Evolutionary conservation across 2,113 vertebrate genomes (phyloP).

Genomic region (Poeciliopsis occidentalis): DNA sequence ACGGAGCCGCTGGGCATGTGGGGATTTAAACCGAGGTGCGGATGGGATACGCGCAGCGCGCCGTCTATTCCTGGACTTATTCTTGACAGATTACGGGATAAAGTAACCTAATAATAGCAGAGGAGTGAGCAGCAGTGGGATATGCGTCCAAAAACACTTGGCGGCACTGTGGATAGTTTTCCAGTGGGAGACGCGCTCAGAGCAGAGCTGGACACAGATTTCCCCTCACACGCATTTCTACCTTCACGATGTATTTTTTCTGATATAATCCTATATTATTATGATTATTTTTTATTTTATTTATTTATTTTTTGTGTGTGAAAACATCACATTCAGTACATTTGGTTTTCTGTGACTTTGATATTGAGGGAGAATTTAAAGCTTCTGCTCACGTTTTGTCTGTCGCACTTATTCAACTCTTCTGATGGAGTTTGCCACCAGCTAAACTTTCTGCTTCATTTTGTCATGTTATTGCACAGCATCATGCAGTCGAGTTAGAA

Average conservation of each 20-base stretch:
- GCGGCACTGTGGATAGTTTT: slow-evolving; percentile 1
- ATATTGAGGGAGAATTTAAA: too few relatives aligned
- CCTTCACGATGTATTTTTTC: too few relatives aligned
- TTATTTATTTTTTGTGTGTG: too few relatives aligned
- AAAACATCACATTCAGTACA: too few relatives aligned
- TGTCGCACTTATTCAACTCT: not conserved
- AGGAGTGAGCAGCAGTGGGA: slow-evolving; percentile 40
- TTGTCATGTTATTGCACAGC: not conserved
- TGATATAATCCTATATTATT: too few relatives aligned
- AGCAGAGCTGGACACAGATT: not conserved
- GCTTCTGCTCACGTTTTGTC: too few relatives aligned
- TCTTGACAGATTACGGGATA: slow-evolving; percentile 61
- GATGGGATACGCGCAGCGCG: not conserved
- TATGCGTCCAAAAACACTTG: slow-evolving; percentile 17
- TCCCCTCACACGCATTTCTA: too few relatives aligned
- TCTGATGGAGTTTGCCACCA: not conserved
- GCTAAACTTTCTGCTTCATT: not conserved
- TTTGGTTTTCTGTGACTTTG: too few relatives aligned
- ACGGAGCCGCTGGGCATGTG: slow-evolving; percentile 4
- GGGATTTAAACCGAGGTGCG: slow-evolving; percentile 32
- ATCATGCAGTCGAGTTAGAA: not conserved
- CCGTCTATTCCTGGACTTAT: slow-evolving; percentile 44
- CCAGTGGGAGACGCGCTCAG: slow-evolving; percentile 2
- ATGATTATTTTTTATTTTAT: too few relatives aligned
- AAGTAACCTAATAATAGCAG: slow-evolving; percentile 64